A percentile compares a stretch with the other conserved stretches of the same genome.
phyloP scores from a whole-genome alignment of 2,797 vertebrate species.

The Clamator glandarius region DNA sequence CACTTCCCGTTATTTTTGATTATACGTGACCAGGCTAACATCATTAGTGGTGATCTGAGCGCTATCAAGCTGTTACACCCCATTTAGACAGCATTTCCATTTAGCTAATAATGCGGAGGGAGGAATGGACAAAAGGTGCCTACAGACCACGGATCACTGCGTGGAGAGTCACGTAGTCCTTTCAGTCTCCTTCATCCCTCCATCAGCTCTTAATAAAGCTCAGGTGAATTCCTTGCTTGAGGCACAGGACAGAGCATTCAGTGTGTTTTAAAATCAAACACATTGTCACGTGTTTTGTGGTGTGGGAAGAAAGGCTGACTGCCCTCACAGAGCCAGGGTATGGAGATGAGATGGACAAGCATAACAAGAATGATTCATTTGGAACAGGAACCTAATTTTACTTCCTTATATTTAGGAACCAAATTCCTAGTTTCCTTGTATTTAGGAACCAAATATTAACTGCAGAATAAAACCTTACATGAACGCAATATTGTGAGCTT shows the following conservation, averaged over 20 bases:
- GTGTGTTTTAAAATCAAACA: not conserved
- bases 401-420: not conserved
- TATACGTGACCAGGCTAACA: not conserved
- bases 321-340: not conserved
- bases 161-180: not conserved
- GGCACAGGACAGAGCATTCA: not conserved
- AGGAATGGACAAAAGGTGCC: not conserved
- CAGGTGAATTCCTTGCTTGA: not conserved
- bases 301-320: not conserved
- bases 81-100: not conserved
- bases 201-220: constrained; percentile 17
- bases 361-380: not conserved
- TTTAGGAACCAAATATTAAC: not conserved
- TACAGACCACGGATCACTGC: not conserved
- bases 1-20: not conserved
- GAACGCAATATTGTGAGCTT: not conserved
- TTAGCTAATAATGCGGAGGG: not conserved
- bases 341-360: not conserved
- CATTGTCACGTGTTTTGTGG: not conserved
- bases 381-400: not conserved
- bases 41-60: not conserved
- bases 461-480: not conserved
- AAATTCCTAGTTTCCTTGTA: not conserved
- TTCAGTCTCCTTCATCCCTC: not conserved
- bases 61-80: not conserved